Percentiles rank a stretch among this genome's conserved stretches.
Evolutionary conservation across 1,140 invertebrate genomes (phyloP).

Genomic region (Anastrepha obliqua): DNA sequence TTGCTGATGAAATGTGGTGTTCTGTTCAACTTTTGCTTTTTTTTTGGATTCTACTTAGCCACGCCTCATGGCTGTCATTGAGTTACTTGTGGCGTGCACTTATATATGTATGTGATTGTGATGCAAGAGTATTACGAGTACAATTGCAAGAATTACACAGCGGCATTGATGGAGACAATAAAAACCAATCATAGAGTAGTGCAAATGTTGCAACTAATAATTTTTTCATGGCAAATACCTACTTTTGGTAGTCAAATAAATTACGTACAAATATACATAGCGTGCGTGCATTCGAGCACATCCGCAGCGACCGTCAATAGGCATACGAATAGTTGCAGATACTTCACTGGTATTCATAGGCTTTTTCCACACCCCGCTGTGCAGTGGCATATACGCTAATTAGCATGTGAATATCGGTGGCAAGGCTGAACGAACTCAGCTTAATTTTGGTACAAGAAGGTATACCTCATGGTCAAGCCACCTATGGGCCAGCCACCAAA

Average conservation of each 20-base stretch:
- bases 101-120: neutral
- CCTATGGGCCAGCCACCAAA: neutral
- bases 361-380: neutral
- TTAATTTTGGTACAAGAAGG: neutral
- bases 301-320: neutral
- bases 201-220: neutral
- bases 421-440: neutral
- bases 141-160: neutral
- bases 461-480: neutral
- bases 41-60: neutral
- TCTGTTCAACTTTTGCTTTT: neutral
- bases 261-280: neutral
- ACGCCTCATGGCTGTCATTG: conserved; percentile 29
- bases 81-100: neutral
- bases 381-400: neutral
- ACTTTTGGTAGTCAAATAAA: too few relatives aligned
- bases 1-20: neutral
- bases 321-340: neutral
- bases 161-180: neutral
- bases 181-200: neutral
- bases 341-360: neutral
- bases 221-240: neutral
- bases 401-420: neutral
- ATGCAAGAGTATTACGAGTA: conserved; percentile 17
- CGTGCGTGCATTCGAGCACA: conserved; percentile 2